Conservation (phyloP, 2,888 invertebrate genomes). For the Philonicus albiceps region DNA sequence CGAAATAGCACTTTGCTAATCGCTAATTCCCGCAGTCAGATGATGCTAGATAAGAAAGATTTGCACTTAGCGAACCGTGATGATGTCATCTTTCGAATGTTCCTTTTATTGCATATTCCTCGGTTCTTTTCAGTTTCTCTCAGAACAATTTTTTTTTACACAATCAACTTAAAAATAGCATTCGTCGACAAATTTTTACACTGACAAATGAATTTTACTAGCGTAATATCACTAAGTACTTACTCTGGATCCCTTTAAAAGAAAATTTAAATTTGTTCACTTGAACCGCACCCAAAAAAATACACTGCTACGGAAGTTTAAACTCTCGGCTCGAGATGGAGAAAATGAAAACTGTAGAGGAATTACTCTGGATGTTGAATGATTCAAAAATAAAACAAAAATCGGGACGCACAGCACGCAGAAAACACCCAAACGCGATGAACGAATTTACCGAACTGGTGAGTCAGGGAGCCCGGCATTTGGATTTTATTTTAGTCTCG, state of each 20-base stretch:
- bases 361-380: constrained; percentile 11
- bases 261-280: background rate
- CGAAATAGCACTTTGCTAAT: background rate
- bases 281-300: constrained; percentile 28
- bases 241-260: background rate
- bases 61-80: background rate
- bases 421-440: background rate
- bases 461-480: background rate
- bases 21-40: background rate
- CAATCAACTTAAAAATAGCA: background rate
- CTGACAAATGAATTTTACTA: background rate
- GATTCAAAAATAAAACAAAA: constrained; percentile 2
- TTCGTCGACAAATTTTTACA: background rate
- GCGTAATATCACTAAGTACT: background rate
- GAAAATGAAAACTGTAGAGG: constrained; percentile 10
- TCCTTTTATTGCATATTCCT: background rate
- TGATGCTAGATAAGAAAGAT: background rate
- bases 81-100: background rate
- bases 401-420: background rate
- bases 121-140: background rate
- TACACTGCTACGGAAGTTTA: background rate
- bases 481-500: background rate
- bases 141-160: background rate
- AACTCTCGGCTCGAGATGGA: background rate
- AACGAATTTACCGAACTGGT: constrained; percentile 12